phyloP scores from a whole-genome alignment of 2,888 invertebrate genomes.

The Muscina levida region DNA sequence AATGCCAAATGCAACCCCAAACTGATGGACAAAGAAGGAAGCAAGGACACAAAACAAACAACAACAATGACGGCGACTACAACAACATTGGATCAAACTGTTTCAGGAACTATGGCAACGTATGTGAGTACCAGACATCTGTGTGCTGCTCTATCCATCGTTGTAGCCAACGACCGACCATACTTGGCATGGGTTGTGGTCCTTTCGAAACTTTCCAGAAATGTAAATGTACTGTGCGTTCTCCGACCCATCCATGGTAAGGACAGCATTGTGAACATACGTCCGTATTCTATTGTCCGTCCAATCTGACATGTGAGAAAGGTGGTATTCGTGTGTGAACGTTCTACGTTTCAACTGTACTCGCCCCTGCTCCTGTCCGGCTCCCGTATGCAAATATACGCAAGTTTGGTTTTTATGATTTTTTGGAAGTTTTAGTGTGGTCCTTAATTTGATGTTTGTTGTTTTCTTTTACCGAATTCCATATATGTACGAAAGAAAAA shows the following conservation, averaged over 20 bases:
- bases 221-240: slow-evolving; percentile 8
- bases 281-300: slow-evolving; percentile 40
- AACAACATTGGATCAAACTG: slow-evolving; percentile 31
- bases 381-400: slow-evolving; percentile 39
- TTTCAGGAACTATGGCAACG: slow-evolving; percentile 61
- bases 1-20: slow-evolving; percentile 66
- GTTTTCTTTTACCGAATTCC: slow-evolving; percentile 42
- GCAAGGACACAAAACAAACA: slow-evolving; percentile 40
- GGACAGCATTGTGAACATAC: slow-evolving; percentile 33
- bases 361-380: neutral
- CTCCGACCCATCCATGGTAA: slow-evolving; percentile 21
- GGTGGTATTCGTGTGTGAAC: slow-evolving; percentile 20
- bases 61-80: slow-evolving; percentile 27
- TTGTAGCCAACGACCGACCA: neutral
- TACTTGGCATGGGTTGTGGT: slow-evolving; percentile 35
- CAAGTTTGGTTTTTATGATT: slow-evolving; percentile 53
- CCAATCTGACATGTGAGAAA: slow-evolving; percentile 25
- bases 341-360: neutral
- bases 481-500: slow-evolving; percentile 39
- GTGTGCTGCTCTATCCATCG: slow-evolving; percentile 28
- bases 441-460: slow-evolving; percentile 50
- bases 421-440: slow-evolving; percentile 46
- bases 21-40: slow-evolving; percentile 52
- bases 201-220: slow-evolving; percentile 47
- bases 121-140: slow-evolving; percentile 18